These are phyloP conservation scores for Bubo scandiacus DNA, from an alignment of 2,113 vertebrate species.

Conservation along the genomic window DNA sequence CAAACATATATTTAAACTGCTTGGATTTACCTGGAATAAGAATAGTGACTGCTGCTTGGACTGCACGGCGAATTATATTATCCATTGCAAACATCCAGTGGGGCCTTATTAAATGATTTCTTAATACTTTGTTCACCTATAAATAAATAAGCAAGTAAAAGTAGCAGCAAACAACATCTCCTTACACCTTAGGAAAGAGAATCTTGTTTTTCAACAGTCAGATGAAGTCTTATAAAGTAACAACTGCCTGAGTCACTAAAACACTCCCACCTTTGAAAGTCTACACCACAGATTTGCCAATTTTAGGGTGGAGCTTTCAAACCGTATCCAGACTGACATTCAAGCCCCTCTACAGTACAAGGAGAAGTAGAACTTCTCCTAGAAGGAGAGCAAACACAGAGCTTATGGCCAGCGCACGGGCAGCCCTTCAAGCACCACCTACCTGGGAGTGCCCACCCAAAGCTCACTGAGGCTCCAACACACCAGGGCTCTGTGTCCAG, in stretches of 20 bases:
- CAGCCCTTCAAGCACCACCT: background rate
- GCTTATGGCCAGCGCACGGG: background rate
- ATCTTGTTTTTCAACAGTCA: background rate
- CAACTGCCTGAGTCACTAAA: background rate
- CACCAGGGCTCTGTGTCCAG: background rate
- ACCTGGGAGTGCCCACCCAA: background rate
- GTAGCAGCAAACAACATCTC: background rate
- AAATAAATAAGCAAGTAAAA: background rate
- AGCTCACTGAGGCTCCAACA: background rate
- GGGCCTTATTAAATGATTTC: conserved; percentile 91
- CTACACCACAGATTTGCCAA: background rate
- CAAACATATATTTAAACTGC: background rate
- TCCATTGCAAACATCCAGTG: conserved; percentile 99
- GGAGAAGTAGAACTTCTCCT: background rate
- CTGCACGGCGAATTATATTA: conserved; percentile 90
- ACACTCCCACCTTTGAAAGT: background rate
- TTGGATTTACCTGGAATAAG: conserved; percentile 87
- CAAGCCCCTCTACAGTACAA: background rate
- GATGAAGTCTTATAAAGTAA: background rate
- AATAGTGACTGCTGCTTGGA: conserved; percentile 91
- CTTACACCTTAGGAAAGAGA: background rate
- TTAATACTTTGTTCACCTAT: conserved; percentile 92
- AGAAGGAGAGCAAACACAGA: background rate
- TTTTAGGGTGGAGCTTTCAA: background rate
- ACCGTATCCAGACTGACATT: background rate